Percentiles rank a stretch among this genome's conserved stretches.
phyloP scores from a whole-genome alignment of 2,113 vertebrate species.

The Neopipo cinnamomea region DNA sequence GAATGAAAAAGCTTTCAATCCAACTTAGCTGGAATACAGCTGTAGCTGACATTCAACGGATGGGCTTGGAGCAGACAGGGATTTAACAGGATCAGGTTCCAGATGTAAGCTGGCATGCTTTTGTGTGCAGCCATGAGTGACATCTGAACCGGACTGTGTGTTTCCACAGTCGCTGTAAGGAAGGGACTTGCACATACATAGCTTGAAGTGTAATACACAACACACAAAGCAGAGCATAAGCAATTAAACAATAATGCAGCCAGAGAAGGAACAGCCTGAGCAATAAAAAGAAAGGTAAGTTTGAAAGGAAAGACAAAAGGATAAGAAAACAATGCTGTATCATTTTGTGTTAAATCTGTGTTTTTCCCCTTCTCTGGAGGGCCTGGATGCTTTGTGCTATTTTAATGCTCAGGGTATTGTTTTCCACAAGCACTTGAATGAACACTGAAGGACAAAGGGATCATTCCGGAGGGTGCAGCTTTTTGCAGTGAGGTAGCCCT shows the following conservation, averaged over 20 bases:
- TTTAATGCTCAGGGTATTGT: constrained; percentile 37
- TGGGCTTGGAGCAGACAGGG: background rate
- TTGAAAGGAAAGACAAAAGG: background rate
- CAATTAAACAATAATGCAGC: background rate
- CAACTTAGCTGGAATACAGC: background rate
- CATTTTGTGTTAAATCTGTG: background rate
- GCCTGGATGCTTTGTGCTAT: background rate
- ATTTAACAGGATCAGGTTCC: background rate
- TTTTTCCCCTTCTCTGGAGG: background rate
- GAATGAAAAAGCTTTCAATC: background rate
- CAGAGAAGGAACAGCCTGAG: background rate
- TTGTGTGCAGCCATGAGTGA: background rate
- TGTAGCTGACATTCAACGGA: background rate
- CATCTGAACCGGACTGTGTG: background rate
- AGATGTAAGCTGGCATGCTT: background rate
- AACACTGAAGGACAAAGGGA: constrained; percentile 61
- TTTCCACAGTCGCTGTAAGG: background rate
- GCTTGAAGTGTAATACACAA: background rate
- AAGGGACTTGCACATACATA: fast-evolving
- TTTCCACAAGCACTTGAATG: constrained; percentile 50
- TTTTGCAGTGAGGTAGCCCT: background rate
- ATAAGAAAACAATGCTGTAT: background rate
- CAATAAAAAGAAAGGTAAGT: background rate
- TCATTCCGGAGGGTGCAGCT: background rate
- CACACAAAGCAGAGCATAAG: background rate